phyloP scores from a whole-genome alignment of 2,797 vertebrate species.

The Anolis apletophallus region DNA sequence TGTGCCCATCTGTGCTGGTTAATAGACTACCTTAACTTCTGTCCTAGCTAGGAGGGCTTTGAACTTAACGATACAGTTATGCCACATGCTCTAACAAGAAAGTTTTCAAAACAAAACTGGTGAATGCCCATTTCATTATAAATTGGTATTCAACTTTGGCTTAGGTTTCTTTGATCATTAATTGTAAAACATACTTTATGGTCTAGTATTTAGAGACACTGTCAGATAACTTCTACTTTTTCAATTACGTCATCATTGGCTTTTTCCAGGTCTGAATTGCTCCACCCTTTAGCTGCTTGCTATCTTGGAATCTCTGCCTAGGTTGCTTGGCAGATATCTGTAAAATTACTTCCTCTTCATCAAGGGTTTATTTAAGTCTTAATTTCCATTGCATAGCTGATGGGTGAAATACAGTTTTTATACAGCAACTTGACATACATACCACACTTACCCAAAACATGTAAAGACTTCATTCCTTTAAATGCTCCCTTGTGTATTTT shows the following conservation, averaged over 20 bases:
- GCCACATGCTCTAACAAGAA: not conserved
- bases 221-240: not conserved
- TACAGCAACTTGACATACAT: not conserved
- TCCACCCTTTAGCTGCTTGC: not conserved
- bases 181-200: not conserved
- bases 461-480: constrained; percentile 90
- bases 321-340: not conserved
- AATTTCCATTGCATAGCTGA: not conserved
- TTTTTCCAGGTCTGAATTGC: not conserved
- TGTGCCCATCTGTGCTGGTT: not conserved
- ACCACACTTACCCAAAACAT: constrained; percentile 89
- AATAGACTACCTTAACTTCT: not conserved
- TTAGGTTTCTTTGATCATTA: not conserved
- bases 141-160: not conserved
- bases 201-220: not conserved
- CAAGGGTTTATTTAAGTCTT: not conserved
- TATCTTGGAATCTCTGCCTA: not conserved
- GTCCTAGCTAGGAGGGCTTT: not conserved
- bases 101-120: not conserved
- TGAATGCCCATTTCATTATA: too few species aligned
- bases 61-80: not conserved
- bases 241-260: not conserved
- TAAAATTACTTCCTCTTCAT: not conserved
- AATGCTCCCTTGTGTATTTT: constrained; percentile 90
- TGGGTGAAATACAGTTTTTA: not conserved